Base-by-base conservation (phyloP, 2,113 vertebrate genomes). In the Eretmochelys imbricata region DNA sequence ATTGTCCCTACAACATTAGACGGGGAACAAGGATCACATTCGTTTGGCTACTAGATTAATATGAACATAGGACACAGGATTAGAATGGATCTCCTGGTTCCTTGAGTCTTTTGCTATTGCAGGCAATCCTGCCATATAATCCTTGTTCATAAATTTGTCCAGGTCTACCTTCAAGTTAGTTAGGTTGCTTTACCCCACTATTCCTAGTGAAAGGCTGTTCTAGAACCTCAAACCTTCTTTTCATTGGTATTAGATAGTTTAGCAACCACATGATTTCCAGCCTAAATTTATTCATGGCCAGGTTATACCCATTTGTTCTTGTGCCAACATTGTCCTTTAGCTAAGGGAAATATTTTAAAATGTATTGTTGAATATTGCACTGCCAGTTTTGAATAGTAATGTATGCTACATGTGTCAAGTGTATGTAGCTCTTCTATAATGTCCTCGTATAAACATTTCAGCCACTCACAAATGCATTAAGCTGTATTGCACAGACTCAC, bases 401-500 rank as follows among this genome's bases (percentile, higher is more conserved):
- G 24, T 46, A 76, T 76, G 16, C 42, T 29, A 13, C 10, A 48
- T 78, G 48, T 27, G 13, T 27, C 0, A n/a, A 7, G 2, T 38
- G 17, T 20, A 22, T 2, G 11, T 35, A 1, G 0, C 42, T 8
- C 59, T 54, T 38, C 89, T 72, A 91, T 22, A 89, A 80, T 83
- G 10, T 42, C 1, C 4, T 0, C 7, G 82, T 48, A 14, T 4
- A 80, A 3, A 1, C 55, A 46, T 5, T 72, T 91, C 31, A 84
- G 78, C 57, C 5, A 29, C 20, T 53, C 9, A 82, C 1, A 31
- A 4, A 7, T 2, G 0, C 3, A 4, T 53, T n/a, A 1, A 49
- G 2, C 88, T 50, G 2, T 0, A 2, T 5, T 49, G 4, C 84
- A 17, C 0, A 5, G 4, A 92, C 99, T 98, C 96, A 99, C 99